phyloP scores from a whole-genome alignment of 2,113 vertebrate genomes.

The Phasianus colchicus region DNA sequence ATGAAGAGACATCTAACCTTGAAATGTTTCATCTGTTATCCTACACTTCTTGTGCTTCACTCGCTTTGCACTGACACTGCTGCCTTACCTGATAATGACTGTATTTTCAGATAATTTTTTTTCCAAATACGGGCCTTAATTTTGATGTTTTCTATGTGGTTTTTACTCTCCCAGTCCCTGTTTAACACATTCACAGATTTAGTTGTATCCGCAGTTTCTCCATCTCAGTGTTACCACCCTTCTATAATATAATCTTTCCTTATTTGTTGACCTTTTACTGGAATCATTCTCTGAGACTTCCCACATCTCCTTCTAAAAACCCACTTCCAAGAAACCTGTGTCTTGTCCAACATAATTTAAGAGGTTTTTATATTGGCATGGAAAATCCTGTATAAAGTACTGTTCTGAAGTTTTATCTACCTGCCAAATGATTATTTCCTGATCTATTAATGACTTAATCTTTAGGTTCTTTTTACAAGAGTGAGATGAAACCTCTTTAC shows the following conservation, averaged over 20 bases:
- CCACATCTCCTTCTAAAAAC: background rate
- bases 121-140: background rate
- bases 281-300: background rate
- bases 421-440: background rate
- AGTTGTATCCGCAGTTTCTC: background rate
- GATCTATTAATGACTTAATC: background rate
- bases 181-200: background rate
- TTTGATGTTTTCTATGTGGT: background rate
- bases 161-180: background rate
- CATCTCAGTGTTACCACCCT: background rate
- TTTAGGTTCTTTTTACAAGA: background rate
- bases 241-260: background rate
- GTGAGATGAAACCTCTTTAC: background rate
- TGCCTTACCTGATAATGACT: background rate
- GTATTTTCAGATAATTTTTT: background rate
- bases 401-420: background rate
- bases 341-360: background rate
- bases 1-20: background rate
- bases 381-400: background rate
- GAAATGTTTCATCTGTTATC: background rate
- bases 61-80: background rate
- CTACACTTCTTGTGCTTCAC: slow-evolving; percentile 21
- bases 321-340: rapidly evolving
- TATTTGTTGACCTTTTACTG: background rate
- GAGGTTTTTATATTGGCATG: background rate